These are phyloP conservation scores for Spicauda simplicius DNA, from an alignment of 2,888 invertebrate genomes.

Conservation along the genomic window DNA sequence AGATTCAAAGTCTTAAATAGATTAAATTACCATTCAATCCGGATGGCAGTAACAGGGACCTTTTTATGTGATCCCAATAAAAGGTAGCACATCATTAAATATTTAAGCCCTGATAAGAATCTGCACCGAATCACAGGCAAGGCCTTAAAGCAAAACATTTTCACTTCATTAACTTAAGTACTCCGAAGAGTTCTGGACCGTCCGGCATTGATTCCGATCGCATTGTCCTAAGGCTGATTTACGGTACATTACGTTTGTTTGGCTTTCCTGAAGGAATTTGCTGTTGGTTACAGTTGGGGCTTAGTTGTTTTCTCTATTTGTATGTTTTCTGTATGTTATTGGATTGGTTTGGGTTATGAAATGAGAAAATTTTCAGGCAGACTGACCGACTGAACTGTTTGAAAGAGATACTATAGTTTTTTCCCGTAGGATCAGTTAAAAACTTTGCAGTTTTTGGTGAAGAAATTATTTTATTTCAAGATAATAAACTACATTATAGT, in stretches of 20 bases:
- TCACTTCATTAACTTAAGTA: conserved; percentile 34
- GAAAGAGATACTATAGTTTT: no score
- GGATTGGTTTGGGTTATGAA: no score
- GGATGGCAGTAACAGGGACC: background rate
- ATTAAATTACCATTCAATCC: background rate
- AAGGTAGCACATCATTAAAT: background rate
- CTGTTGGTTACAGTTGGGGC: background rate
- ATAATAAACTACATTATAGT: no score
- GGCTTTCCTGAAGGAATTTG: background rate
- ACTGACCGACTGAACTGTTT: no score
- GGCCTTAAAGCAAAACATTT: conserved; percentile 25
- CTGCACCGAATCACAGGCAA: background rate
- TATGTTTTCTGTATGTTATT: background rate
- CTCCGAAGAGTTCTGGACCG: conserved; percentile 16
- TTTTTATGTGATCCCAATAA: background rate
- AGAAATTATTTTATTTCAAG: no score
- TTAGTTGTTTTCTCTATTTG: background rate
- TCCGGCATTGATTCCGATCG: conserved; percentile 20
- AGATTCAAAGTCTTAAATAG: background rate
- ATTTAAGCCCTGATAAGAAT: conserved; percentile 6
- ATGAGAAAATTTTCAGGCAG: no score
- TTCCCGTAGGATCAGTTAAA: no score
- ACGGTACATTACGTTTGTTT: conserved; percentile 23
- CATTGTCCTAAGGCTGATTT: conserved; percentile 19
- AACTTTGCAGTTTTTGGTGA: no score